Base-by-base conservation (phyloP, 2,113 vertebrate species). In the Anolis sagrei region DNA sequence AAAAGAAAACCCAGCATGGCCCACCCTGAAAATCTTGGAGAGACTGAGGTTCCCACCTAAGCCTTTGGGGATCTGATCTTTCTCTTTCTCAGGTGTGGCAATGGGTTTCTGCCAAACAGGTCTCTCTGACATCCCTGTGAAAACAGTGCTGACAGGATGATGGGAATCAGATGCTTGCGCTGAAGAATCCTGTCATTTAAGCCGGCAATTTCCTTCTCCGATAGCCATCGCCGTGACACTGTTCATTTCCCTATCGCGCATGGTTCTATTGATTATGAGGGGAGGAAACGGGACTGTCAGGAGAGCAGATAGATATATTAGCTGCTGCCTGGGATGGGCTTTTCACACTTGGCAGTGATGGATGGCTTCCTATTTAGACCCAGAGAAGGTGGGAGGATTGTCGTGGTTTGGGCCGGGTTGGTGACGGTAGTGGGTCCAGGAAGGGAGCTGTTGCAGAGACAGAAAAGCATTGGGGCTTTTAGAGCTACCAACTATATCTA, bases 361-460 rank as follows among this genome's bases (percentile, higher is more conserved):
- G 75, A 95, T 95, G 1, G 51, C 88, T 94, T 94, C 94, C 87
- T 91, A 90, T 95, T n/a, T 94, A 93, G 88, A 88, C 86, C 51
- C 0, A 0, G 81, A 74, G 75, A 1, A 19, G 32, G 5, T 44
- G 6, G 18, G 0, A 49, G 82, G 36, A 32, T 16, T 18, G 79
- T 51, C 16, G 76, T 23, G 68, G 79, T 73, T 77, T 74, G 51
- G 75, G 83, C 76, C 1, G 29, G 70, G 86, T 54, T 76, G 66
- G 51, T 32, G 68, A n/a, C 27, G 25, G 48, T 34, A 25, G 36
- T 32, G 6, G 21, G 4, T 13, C 23, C 25, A 10, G 10, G 11
- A 8, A 48, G 81, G 9, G 39, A 25, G 14, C 61, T 44, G 48
- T 14, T 7, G 2, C 23, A 3, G 1, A 7, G 14, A 36, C n/a